Conservation (phyloP, 2,113 vertebrate species). For the Synodontis membranacea region DNA sequence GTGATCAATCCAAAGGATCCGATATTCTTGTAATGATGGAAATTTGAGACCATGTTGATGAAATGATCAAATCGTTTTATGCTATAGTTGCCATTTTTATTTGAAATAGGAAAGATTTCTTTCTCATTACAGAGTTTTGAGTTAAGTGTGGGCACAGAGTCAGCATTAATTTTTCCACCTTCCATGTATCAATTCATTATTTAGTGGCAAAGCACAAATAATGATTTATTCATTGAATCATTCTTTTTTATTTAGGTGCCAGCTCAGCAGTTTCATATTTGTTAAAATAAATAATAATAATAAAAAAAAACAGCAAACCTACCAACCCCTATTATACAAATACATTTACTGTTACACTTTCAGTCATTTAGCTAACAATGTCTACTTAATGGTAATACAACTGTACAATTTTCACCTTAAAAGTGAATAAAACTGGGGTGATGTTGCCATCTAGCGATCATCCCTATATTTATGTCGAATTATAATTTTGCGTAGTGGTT, state of each 20-base stretch:
- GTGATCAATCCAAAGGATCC: not conserved
- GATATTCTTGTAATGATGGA: not conserved
- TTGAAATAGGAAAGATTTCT: not conserved
- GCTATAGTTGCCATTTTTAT: not conserved
- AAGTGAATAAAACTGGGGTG: not conserved
- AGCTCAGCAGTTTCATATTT: not conserved
- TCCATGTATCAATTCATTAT: not conserved
- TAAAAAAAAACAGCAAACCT: not conserved
- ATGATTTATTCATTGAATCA: not conserved
- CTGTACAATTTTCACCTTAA: not conserved
- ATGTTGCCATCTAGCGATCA: constrained; percentile 17
- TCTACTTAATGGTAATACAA: not conserved
- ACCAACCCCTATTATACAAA: not conserved
- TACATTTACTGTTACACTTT: not conserved
- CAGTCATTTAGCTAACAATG: not conserved
- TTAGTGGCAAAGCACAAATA: not conserved
- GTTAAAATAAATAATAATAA: not conserved
- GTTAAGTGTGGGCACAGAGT: not conserved
- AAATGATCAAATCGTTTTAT: not conserved
- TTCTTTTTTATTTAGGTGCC: not conserved
- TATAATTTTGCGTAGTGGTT: not conserved
- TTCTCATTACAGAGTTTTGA: not conserved
- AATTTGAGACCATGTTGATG: not conserved
- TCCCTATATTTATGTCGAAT: not conserved
- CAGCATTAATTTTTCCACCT: not conserved